These are phyloP conservation scores for Laupala kohalensis DNA, from an alignment of 1,140 invertebrate species.

Conservation along the genomic window DNA sequence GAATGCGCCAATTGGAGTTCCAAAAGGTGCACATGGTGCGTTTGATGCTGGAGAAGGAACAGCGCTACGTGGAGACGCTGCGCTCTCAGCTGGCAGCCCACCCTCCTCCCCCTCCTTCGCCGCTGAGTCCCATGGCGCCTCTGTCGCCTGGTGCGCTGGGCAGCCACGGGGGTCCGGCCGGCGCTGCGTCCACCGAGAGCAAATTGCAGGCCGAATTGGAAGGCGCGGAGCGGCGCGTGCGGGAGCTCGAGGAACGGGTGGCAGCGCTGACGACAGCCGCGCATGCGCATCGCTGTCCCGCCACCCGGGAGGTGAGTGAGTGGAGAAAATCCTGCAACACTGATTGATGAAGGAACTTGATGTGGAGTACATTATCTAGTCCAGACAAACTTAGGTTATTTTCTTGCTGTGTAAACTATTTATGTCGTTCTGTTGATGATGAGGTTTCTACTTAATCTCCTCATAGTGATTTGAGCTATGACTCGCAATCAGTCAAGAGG, in stretches of 20 bases:
- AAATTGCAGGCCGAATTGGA: constrained; percentile 34
- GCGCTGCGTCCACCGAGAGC: constrained; percentile 33
- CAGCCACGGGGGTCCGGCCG: constrained; percentile 34
- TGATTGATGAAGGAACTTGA: too few species aligned
- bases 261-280: constrained; percentile 25
- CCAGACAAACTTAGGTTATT: too few species aligned
- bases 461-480: too few species aligned
- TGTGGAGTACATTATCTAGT: too few species aligned
- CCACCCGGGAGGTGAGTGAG: constrained; percentile 13
- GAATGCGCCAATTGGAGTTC: constrained; percentile 58
- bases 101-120: constrained; percentile 32
- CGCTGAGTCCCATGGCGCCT: constrained; percentile 30
- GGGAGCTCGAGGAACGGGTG: constrained; percentile 45
- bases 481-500: too few species aligned
- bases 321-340: too few species aligned
- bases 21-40: constrained; percentile 61
- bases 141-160: constrained; percentile 37
- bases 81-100: constrained; percentile 40
- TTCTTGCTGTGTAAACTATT: too few species aligned
- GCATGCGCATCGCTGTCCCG: constrained; percentile 13
- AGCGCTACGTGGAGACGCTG: constrained; percentile 56
- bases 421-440: too few species aligned
- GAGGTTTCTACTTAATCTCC: too few species aligned
- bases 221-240: constrained; percentile 44
- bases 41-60: constrained; percentile 68